These are phyloP conservation scores for Microtus montanus DNA, from an alignment of 2,113 vertebrate genomes.

Conservation along the genomic window DNA sequence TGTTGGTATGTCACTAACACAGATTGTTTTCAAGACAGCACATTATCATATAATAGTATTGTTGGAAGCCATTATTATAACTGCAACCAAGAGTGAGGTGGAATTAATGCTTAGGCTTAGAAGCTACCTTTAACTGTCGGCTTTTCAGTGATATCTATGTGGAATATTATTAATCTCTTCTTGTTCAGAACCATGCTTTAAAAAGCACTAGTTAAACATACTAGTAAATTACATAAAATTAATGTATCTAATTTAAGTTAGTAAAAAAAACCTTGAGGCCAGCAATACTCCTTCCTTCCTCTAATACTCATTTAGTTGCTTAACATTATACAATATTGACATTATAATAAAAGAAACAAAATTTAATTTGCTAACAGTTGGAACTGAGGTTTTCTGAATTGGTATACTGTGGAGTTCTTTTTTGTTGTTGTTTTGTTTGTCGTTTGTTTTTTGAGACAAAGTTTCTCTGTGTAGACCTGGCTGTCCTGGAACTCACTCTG, in stretches of 20 bases:
- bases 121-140: slow-evolving; percentile 40
- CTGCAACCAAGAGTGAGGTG: not conserved
- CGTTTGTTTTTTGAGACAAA: not conserved
- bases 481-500: not conserved
- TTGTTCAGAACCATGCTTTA: slow-evolving; percentile 48
- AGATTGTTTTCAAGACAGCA: slow-evolving; percentile 50
- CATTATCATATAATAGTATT: slow-evolving; percentile 52
- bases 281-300: slow-evolving; percentile 16
- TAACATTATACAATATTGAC: slow-evolving; percentile 44
- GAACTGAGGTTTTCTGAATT: slow-evolving; percentile 39
- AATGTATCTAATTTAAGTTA: slow-evolving; percentile 48
- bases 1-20: slow-evolving; percentile 48
- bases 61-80: slow-evolving; percentile 56
- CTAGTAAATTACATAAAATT: slow-evolving; percentile 54
- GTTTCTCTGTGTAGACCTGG: not conserved
- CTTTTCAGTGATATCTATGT: slow-evolving; percentile 33
- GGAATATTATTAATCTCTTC: slow-evolving; percentile 48
- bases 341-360: slow-evolving; percentile 51
- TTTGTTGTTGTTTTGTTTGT: not conserved
- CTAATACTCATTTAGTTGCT: slow-evolving; percentile 56
- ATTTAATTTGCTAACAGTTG: slow-evolving; percentile 46
- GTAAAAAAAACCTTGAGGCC: slow-evolving; percentile 42
- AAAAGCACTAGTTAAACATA: slow-evolving; percentile 55
- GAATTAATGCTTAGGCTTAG: slow-evolving; percentile 26
- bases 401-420: not conserved